Conservation (phyloP, 2,797 vertebrate genomes). For the Urocyon cinereoargenteus region DNA sequence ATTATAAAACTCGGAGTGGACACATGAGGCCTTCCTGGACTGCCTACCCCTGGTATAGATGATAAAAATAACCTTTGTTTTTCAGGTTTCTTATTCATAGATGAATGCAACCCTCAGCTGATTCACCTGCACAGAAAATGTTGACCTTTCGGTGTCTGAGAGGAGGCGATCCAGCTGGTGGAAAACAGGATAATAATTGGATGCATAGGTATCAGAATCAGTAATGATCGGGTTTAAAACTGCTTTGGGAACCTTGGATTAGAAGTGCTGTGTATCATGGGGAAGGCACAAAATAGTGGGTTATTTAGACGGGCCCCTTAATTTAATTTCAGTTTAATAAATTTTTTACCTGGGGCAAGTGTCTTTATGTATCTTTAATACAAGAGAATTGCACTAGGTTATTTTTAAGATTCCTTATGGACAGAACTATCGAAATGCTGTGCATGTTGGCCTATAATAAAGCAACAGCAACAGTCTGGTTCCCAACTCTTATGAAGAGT, state of each 20-base stretch:
- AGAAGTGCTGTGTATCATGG: background rate
- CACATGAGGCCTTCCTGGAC: background rate
- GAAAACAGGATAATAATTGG: conserved; percentile 50
- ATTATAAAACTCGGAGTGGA: background rate
- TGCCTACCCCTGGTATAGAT: background rate
- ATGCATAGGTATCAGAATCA: background rate
- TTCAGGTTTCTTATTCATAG: conserved; percentile 54
- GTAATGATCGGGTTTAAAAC: conserved; percentile 37
- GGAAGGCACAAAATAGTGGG: background rate
- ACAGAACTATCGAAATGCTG: conserved; percentile 36
- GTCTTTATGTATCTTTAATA: conserved; percentile 34
- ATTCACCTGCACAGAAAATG: conserved; percentile 41
- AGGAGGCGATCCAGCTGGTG: background rate
- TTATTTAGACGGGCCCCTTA: conserved; percentile 15
- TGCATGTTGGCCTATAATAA: background rate
- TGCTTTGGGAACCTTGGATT: conserved; percentile 21
- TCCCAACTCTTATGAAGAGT: background rate
- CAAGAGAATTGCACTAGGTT: background rate
- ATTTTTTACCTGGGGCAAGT: conserved; percentile 10
- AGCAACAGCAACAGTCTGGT: background rate
- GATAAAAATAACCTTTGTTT: conserved; percentile 48
- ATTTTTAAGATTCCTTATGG: conserved; percentile 27
- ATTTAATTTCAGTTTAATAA: conserved; percentile 10
- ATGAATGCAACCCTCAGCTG: conserved; percentile 9
- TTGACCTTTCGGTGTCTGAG: conserved; percentile 58